These are phyloP conservation scores for Seira ritae DNA, from an alignment of 2,888 invertebrate genomes.

Conservation along the genomic window DNA sequence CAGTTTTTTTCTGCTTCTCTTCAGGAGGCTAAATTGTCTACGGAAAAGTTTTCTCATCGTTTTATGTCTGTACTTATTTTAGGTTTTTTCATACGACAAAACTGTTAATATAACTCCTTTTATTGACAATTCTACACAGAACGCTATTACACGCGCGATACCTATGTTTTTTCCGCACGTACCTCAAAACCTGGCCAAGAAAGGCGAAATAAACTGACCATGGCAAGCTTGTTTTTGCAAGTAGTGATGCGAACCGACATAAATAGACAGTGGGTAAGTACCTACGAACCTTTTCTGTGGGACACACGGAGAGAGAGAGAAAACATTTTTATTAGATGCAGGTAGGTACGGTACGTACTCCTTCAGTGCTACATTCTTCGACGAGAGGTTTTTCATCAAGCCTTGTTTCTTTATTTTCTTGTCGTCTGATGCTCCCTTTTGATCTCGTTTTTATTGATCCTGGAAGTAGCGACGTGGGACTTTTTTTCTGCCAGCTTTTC, in stretches of 20 bases:
- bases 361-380: neutral
- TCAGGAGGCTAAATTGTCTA: neutral
- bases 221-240: constrained; percentile 1
- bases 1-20: neutral
- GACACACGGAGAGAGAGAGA: neutral
- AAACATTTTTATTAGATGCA: neutral
- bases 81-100: neutral
- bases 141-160: neutral
- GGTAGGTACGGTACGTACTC: too few relatives aligned
- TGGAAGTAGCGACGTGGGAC: constrained; percentile 51
- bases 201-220: neutral
- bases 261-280: neutral
- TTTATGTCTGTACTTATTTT: neutral
- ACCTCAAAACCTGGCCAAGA: neutral
- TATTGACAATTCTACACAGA: neutral
- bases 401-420: neutral
- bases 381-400: neutral
- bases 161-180: neutral
- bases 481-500: constrained; percentile 53
- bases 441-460: constrained; percentile 58
- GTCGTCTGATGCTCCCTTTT: constrained; percentile 35
- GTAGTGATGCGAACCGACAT: neutral
- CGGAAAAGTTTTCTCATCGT: neutral
- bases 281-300: neutral
- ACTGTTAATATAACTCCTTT: neutral